Percentiles rank a stretch among this genome's conserved stretches.
Conservation (phyloP, 2,797 vertebrate genomes). For the Enteromius unitaeniatus region DNA sequence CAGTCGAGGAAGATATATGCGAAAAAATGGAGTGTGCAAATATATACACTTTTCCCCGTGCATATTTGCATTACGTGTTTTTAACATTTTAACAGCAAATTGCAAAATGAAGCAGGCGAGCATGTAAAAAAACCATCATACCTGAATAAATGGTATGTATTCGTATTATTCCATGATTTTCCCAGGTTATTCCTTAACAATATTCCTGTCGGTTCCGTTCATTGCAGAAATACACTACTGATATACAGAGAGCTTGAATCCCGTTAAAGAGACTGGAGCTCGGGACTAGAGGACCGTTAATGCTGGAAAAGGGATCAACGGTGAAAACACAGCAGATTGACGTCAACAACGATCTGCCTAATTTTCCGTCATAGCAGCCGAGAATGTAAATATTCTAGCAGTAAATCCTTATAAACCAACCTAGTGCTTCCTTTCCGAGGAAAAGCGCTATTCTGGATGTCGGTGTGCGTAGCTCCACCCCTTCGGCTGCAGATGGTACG, state of each 20-base stretch:
- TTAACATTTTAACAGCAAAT: neutral
- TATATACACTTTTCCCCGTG: neutral
- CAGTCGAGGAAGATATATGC: neutral
- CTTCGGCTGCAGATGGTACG: constrained; percentile 71
- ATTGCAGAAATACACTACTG: constrained; percentile 69
- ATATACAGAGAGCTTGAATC: constrained; percentile 64
- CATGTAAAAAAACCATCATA: constrained; percentile 55
- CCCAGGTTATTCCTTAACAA: constrained; percentile 61
- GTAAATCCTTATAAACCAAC: too few relatives aligned
- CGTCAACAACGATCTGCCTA: neutral
- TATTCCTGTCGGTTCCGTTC: constrained; percentile 69
- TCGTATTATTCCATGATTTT: constrained; percentile 75
- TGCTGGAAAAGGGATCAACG: constrained; percentile 67
- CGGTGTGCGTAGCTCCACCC: constrained; percentile 64
- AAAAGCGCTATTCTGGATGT: constrained; percentile 3
- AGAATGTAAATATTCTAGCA: accelerated
- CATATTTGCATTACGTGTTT: neutral
- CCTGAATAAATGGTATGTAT: constrained; percentile 66
- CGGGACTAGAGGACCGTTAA: constrained; percentile 63
- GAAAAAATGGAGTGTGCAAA: neutral
- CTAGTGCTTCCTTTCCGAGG: neutral
- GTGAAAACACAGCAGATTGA: neutral
- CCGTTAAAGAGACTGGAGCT: constrained; percentile 72
- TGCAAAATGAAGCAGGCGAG: neutral
- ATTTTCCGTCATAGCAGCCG: neutral